Conservation (phyloP, 2,113 vertebrate species). For the Panthera uncia region DNA sequence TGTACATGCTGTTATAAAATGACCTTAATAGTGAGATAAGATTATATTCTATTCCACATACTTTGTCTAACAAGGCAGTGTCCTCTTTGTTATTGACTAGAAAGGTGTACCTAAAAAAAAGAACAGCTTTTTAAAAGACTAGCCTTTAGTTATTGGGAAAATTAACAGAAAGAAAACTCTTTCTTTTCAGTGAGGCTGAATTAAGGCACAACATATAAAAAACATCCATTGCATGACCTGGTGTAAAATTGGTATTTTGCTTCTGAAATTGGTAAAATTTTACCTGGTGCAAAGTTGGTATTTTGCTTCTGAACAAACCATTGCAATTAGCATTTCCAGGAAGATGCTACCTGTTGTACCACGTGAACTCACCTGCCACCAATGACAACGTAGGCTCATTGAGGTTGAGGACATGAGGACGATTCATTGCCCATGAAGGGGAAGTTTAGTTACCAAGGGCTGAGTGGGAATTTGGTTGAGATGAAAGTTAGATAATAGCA, state of each 20-base stretch:
- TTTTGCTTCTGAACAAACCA: neutral
- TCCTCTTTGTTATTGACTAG: neutral
- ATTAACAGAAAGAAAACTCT: neutral
- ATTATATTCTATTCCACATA: too few species aligned
- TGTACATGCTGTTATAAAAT: neutral
- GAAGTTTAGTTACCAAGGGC: neutral
- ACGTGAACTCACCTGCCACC: neutral
- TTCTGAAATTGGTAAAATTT: neutral
- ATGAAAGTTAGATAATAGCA: neutral
- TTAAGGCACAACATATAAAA: neutral
- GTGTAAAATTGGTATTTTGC: neutral
- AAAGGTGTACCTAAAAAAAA: neutral
- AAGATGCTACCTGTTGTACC: neutral
- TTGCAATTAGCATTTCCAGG: accelerated
- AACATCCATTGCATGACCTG: neutral
- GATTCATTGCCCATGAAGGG: neutral
- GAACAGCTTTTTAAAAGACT: neutral
- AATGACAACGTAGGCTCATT: neutral
- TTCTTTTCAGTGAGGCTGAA: neutral
- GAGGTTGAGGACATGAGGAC: neutral
- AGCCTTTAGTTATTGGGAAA: neutral
- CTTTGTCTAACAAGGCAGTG: neutral
- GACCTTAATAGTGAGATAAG: neutral
- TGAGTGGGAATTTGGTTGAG: neutral
- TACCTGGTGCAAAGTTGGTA: too few species aligned